Evolutionary conservation across 2,113 vertebrate species (phyloP).

Genomic region (Heliornis fulica): DNA sequence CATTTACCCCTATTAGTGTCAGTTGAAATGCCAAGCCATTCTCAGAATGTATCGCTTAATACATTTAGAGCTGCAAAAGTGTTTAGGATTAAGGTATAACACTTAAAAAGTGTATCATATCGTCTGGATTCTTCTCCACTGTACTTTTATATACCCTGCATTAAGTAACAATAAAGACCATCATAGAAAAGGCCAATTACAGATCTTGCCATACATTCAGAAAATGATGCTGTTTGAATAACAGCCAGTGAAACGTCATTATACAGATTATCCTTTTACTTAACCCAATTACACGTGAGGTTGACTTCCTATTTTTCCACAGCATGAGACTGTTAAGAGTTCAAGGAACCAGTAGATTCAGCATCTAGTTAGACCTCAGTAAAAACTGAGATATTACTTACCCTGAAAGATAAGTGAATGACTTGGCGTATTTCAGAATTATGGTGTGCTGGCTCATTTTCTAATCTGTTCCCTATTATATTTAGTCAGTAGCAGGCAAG

Average conservation of each 20-base stretch:
- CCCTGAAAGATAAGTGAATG: neutral
- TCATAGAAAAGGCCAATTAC: neutral
- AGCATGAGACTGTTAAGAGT: neutral
- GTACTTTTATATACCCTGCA: neutral
- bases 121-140: neutral
- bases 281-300: neutral
- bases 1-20: constrained; percentile 22
- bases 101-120: neutral
- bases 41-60: constrained; percentile 6
- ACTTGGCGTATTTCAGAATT: neutral
- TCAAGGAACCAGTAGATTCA: neutral
- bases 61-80: neutral
- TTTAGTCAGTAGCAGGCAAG: neutral
- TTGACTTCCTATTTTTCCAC: neutral
- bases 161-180: neutral
- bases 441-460: neutral
- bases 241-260: neutral
- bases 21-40: neutral
- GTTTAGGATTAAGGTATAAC: constrained; percentile 4
- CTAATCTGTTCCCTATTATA: neutral
- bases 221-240: neutral
- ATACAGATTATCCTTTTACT: neutral
- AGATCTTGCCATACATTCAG: neutral
- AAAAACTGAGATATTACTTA: neutral
- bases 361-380: neutral